Percentiles rank a stretch among this genome's conserved stretches.
Conservation (phyloP, 2,797 vertebrate species). For the Fistularia tabacaria region DNA sequence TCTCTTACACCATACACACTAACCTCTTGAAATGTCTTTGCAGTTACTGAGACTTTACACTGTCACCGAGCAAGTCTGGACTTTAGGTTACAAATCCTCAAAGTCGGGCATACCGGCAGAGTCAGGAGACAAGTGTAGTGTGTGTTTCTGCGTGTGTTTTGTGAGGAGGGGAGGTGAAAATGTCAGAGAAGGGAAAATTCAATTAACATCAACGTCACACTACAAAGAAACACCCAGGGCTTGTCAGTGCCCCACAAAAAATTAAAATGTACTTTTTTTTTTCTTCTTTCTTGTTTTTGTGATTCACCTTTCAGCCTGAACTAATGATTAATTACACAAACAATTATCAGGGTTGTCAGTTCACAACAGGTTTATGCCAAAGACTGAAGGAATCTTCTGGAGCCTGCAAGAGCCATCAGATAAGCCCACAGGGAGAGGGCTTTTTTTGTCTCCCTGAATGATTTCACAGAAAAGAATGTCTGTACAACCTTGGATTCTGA, state of each 20-base stretch:
- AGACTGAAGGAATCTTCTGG: too few relatives aligned
- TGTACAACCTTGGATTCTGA: too few relatives aligned
- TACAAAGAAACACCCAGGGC: constrained; percentile 24
- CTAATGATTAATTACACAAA: constrained; percentile 32
- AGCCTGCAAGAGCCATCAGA: too few relatives aligned
- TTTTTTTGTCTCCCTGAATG: too few relatives aligned
- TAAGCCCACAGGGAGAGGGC: too few relatives aligned
- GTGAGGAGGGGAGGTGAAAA: constrained; percentile 10
- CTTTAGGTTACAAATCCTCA: constrained; percentile 68
- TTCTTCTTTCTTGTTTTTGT: constrained; percentile 11
- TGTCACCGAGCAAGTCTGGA: constrained; percentile 56
- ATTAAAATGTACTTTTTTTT: constrained; percentile 39
- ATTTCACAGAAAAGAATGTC: too few relatives aligned
- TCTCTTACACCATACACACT: constrained; percentile 1
- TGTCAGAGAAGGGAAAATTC: constrained; percentile 37
- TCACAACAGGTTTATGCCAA: too few relatives aligned
- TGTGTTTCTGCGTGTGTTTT: constrained; percentile 13
- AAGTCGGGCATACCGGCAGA: constrained; percentile 54
- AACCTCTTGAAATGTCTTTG: constrained; percentile 50
- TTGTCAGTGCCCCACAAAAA: constrained; percentile 28
- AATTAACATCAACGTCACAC: constrained; percentile 39
- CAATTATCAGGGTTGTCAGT: too few relatives aligned
- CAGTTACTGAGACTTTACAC: constrained; percentile 47
- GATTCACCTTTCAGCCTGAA: constrained; percentile 27
- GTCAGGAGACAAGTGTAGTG: constrained; percentile 50